Percentiles rank a stretch among this genome's conserved stretches.
Conservation (phyloP, 2,113 vertebrate species). For the Eulemur rufifrons region DNA sequence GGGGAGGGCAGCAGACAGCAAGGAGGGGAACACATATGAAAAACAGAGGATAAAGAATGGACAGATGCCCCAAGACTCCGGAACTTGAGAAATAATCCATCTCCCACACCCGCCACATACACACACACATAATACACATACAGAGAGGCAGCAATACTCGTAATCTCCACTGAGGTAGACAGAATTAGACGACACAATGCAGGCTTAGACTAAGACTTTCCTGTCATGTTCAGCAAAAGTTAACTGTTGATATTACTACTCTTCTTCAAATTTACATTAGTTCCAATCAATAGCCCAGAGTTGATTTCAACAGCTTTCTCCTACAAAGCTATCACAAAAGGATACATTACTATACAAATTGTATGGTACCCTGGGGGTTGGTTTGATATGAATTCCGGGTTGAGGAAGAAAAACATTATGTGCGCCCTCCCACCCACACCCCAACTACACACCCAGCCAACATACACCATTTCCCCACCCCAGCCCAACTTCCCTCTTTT, state of each 20-base stretch:
- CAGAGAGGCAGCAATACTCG: not conserved
- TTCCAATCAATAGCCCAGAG: not conserved
- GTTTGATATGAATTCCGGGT: fast-evolving
- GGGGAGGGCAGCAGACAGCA: fast-evolving
- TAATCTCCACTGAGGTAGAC: not conserved
- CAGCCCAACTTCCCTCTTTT: not conserved
- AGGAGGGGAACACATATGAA: not conserved
- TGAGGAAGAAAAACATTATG: not conserved
- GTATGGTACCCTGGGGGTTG: fast-evolving
- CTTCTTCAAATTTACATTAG: not conserved
- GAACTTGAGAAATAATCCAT: not conserved
- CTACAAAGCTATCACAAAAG: not conserved
- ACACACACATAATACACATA: not conserved
- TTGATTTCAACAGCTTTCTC: not conserved
- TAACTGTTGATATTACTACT: not conserved
- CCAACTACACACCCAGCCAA: not conserved
- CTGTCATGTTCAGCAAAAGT: not conserved
- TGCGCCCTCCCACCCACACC: not conserved
- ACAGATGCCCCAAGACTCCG: not conserved
- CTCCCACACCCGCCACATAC: no score
- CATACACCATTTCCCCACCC: not conserved
- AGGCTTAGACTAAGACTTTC: not conserved
- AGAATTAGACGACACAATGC: not conserved
- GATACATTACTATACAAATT: no score
- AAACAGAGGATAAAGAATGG: not conserved